Evolutionary conservation across 2,888 invertebrate genomes (phyloP).

Genomic region (Allolobophora icterica): DNA sequence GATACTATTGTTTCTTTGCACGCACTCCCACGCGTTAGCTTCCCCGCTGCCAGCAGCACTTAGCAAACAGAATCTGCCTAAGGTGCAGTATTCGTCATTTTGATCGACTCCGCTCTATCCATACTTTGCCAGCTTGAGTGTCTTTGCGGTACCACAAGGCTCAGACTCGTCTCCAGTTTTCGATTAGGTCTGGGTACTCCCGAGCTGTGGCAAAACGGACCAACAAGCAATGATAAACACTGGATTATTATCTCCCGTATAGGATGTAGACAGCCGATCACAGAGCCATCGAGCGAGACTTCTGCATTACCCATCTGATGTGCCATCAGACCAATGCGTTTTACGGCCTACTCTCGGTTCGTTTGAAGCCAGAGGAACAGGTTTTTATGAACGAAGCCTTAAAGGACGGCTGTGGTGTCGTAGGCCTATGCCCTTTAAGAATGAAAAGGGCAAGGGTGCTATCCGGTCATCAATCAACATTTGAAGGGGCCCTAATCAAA

Average conservation of each 20-base stretch:
- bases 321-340: background rate
- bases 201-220: background rate
- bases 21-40: no score
- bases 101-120: background rate
- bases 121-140: background rate
- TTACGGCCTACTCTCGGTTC: background rate
- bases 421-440: background rate
- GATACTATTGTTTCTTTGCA: background rate
- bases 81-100: background rate
- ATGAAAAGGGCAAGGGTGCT: background rate
- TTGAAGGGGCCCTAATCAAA: slow-evolving; percentile 7
- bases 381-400: background rate
- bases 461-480: background rate
- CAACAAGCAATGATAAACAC: background rate
- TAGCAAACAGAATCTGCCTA: background rate
- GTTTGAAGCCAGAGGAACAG: background rate
- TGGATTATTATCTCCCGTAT: background rate
- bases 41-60: background rate
- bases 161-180: background rate
- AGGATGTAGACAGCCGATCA: background rate
- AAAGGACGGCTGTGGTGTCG: background rate
- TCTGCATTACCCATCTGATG: background rate
- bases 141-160: background rate
- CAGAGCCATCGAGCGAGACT: background rate
- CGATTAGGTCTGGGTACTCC: background rate